A percentile compares a stretch with the other conserved stretches of the same genome.
Conservation (phyloP, 2,888 invertebrate genomes). For the Coleophora deauratella region DNA sequence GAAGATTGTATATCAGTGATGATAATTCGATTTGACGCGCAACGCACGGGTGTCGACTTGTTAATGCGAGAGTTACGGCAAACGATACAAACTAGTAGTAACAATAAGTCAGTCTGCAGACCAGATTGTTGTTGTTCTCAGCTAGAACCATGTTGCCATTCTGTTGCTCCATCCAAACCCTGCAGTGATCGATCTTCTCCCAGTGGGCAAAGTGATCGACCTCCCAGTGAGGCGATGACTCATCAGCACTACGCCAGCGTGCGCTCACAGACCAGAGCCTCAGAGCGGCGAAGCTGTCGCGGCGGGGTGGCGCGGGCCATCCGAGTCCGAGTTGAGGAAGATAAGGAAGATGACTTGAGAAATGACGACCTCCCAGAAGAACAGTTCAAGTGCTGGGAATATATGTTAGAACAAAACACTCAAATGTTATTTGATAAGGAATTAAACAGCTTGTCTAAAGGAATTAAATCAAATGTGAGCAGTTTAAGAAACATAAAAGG, state of each 20-base stretch:
- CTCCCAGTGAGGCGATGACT: conserved; percentile 51
- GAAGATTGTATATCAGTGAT: conserved; percentile 91
- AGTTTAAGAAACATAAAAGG: conserved; percentile 73
- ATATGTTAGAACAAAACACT: conserved; percentile 93
- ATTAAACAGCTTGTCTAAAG: conserved; percentile 83
- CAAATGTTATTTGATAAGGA: conserved; percentile 92
- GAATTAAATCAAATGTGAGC: conserved; percentile 70
- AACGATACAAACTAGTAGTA: conserved; percentile 78
- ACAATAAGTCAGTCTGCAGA: conserved; percentile 74
- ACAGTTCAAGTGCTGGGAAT: conserved; percentile 94
- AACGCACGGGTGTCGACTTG: conserved; percentile 81
- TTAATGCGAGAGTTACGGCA: conserved; percentile 85
- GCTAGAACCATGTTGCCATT: conserved; percentile 75
- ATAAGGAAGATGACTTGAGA: conserved; percentile 65
- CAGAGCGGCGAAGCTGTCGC: conserved; percentile 72
- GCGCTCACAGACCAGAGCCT: conserved; percentile 51
- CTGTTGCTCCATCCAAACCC: conserved; percentile 57
- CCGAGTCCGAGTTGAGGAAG: conserved; percentile 77
- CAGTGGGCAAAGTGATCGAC: conserved; percentile 88
- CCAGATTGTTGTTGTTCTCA: conserved; percentile 77
- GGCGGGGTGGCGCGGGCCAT: conserved; percentile 77
- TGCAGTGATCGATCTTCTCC: conserved; percentile 86
- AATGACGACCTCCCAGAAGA: conserved; percentile 76
- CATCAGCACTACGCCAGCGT: conserved; percentile 69
- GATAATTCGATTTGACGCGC: conserved; percentile 83